A percentile compares a stretch with the other conserved stretches of the same genome.
Conservation (phyloP, 2,797 vertebrate genomes). For the Mastacembelus armatus region DNA sequence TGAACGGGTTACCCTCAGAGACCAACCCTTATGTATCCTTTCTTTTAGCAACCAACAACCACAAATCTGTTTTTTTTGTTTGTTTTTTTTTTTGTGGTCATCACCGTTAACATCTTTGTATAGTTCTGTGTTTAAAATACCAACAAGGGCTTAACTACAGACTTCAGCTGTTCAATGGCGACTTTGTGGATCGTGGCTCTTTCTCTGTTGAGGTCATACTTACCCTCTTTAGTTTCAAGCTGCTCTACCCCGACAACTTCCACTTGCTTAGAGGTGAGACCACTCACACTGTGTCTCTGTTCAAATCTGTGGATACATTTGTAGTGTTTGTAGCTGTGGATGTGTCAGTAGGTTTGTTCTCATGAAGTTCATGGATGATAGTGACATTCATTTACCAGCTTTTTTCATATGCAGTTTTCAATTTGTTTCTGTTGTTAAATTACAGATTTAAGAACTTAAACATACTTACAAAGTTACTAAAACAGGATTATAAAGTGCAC, state of each 20-base stretch:
- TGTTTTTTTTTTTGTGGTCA: background rate
- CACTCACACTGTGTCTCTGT: background rate
- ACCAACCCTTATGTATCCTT: constrained; percentile 96
- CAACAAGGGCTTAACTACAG: constrained; percentile 59
- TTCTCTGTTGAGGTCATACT: constrained; percentile 97
- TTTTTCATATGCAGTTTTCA: background rate
- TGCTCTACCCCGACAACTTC: constrained; percentile 93
- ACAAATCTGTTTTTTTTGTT: too few relatives aligned
- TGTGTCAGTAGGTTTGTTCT: background rate
- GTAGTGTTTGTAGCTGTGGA: background rate
- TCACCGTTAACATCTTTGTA: constrained; percentile 6
- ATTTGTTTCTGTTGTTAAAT: background rate
- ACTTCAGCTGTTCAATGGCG: constrained; percentile 93
- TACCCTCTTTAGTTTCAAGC: constrained; percentile 95
- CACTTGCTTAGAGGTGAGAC: constrained; percentile 90
- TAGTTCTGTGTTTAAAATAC: background rate
- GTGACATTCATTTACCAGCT: background rate
- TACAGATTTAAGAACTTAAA: background rate
- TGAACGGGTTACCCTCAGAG: constrained; percentile 93
- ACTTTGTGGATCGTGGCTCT: constrained; percentile 96
- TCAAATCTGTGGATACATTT: background rate
- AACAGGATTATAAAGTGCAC: background rate
- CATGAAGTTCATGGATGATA: constrained; percentile 1
- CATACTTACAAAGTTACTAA: accelerated
- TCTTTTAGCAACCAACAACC: background rate